These are phyloP conservation scores for Boulengerochromis microlepis DNA, from an alignment of 2,113 vertebrate genomes.

Conservation along the genomic window DNA sequence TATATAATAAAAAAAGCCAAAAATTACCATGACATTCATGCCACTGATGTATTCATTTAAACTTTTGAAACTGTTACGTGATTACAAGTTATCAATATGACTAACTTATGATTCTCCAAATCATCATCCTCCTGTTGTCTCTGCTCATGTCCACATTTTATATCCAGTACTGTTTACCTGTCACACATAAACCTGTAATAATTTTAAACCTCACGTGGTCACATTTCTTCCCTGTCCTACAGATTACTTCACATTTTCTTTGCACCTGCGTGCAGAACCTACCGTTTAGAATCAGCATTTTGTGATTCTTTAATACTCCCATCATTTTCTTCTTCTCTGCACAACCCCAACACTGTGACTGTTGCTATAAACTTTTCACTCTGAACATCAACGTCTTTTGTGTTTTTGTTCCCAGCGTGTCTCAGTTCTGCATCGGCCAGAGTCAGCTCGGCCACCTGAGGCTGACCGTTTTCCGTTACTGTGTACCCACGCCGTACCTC, in stretches of 20 bases:
- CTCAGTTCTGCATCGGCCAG: constrained; percentile 77
- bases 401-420: constrained; percentile 55
- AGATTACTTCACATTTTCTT: background rate
- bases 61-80: background rate
- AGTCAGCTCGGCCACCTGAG: constrained; percentile 59
- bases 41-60: background rate
- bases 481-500: constrained; percentile 66
- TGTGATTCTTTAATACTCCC: background rate
- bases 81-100: background rate
- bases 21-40: background rate
- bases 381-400: background rate
- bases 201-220: background rate
- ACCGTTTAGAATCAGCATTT: background rate
- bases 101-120: background rate
- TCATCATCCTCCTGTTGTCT: background rate
- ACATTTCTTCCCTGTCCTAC: background rate
- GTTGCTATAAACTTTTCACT: background rate
- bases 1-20: background rate
- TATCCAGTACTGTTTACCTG: background rate
- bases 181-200: background rate
- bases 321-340: background rate
- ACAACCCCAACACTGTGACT: background rate
- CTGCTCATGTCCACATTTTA: background rate
- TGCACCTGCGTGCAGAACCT: background rate
- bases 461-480: constrained; percentile 75